Base-by-base conservation (phyloP, 2,797 vertebrate species). In the Gallirallus australis region DNA sequence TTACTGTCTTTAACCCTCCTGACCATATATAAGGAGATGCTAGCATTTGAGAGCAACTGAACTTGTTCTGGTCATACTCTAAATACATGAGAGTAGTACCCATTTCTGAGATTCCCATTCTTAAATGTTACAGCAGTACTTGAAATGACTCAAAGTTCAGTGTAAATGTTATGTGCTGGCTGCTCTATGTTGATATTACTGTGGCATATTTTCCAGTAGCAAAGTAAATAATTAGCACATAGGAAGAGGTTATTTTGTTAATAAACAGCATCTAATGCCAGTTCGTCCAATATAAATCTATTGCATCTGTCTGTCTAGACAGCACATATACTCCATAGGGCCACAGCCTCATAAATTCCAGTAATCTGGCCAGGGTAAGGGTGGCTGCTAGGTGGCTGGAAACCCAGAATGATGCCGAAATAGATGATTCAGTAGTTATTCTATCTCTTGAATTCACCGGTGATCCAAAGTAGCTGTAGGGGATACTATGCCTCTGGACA, bases 191-290 rank as follows among this genome's bases (percentile, higher is more conserved):
- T 93, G 64, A 39, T 82, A 82, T 64, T 71, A 71, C n/a, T 20
- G 3, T 89, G 50, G 42, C 12, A 33, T 35, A 23, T 87, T 96
- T 90, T 65, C 79, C 61, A 83, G 71, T 30, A 83, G 45, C 30
- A 68, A 92, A 61, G 79, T 75, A 85, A 95, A 87, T 78, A 92
- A 83, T 87, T 86, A 94, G 63, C 21, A n/a, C 40, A n/a, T 30
- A 12, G 57, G 52, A 81, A 85, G 52, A 68, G 39, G 12, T 72
- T 86, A 31, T 82, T 93, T 82, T 77, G 48, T 78, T 89, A 78
- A 73, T 56, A 77, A 89, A 70, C 54, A 72, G 15, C 27, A 33
- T 54, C 23, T 21, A 31, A 28, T 47, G n/a, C 47, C 77, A 59
- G 15, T 72, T 69, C 11, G 1, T 65, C 40, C 40, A 89, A 19